Percentiles rank a stretch among this genome's conserved stretches.
phyloP scores from a whole-genome alignment of 2,113 vertebrate species.

The Mesocricetus auratus region DNA sequence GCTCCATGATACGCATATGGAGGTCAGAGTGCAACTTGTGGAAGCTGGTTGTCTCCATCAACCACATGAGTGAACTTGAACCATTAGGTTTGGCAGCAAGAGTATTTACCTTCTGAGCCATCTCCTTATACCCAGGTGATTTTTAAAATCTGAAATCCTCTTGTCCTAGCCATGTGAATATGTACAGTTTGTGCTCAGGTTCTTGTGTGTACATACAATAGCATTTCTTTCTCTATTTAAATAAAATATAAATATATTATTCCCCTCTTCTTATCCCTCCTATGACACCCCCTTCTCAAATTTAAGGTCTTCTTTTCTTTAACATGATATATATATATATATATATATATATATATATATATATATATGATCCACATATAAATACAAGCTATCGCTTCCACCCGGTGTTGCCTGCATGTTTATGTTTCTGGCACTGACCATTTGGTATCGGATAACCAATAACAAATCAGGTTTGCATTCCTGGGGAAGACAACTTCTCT shows the following conservation, averaged over 20 bases:
- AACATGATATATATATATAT: background rate
- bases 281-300: background rate
- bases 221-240: background rate
- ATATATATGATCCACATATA: background rate
- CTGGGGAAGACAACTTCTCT: background rate
- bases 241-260: background rate
- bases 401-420: background rate
- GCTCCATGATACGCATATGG: background rate
- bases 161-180: background rate
- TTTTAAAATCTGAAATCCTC: background rate
- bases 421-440: background rate
- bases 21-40: background rate
- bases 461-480: background rate
- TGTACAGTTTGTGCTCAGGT: background rate
- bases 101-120: background rate
- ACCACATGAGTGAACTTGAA: background rate
- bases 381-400: background rate
- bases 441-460: background rate
- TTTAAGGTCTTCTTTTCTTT: background rate
- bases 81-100: background rate
- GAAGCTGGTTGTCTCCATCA: background rate
- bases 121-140: background rate
- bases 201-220: background rate
- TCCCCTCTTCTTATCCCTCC: background rate
- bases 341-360: background rate